Percentiles rank a stretch among this genome's conserved stretches.
These are phyloP conservation scores for Catalaphyllia jardinei DNA, from an alignment of 64 coral and sea anemone species.

Conservation along the genomic window DNA sequence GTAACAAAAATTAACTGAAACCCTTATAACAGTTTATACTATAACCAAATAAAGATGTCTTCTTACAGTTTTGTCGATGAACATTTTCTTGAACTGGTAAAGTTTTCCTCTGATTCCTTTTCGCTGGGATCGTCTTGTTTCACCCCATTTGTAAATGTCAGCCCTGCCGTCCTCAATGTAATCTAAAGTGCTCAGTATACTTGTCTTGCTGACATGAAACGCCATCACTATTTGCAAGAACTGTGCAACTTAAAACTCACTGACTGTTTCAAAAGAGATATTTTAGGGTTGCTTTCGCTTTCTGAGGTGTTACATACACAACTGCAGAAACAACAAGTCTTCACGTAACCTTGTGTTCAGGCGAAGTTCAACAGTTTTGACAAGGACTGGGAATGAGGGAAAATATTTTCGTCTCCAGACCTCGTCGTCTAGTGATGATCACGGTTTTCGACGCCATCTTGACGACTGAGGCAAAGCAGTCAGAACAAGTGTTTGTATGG, in stretches of 20 bases:
- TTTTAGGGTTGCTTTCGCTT: background rate
- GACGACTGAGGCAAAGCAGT: too few species aligned
- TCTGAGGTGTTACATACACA: background rate
- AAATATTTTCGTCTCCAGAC: too few species aligned
- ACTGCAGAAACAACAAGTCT: background rate
- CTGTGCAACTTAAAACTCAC: background rate
- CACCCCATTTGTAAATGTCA: constrained; percentile 88
- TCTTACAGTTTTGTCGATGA: constrained; percentile 90
- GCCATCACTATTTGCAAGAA: background rate
- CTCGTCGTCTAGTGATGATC: too few species aligned
- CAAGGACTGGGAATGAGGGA: background rate
- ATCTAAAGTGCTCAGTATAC: constrained; percentile 73
- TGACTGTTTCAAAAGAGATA: background rate
- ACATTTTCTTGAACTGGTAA: constrained; percentile 80
- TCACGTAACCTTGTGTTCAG: background rate
- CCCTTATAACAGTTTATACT: too few species aligned
- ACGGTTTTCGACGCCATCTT: too few species aligned
- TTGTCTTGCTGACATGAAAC: constrained; percentile 58
- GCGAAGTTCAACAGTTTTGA: background rate
- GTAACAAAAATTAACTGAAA: too few species aligned
- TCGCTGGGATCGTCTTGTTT: constrained; percentile 54
- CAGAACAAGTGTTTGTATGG: too few species aligned
- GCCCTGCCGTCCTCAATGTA: constrained; percentile 84
- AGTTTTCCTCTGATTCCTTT: constrained; percentile 74
- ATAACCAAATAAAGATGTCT: background rate